A percentile compares a stretch with the other conserved stretches of the same genome.
Conservation (phyloP, 1,140 invertebrate species). For the Coenobita brevimanus region DNA sequence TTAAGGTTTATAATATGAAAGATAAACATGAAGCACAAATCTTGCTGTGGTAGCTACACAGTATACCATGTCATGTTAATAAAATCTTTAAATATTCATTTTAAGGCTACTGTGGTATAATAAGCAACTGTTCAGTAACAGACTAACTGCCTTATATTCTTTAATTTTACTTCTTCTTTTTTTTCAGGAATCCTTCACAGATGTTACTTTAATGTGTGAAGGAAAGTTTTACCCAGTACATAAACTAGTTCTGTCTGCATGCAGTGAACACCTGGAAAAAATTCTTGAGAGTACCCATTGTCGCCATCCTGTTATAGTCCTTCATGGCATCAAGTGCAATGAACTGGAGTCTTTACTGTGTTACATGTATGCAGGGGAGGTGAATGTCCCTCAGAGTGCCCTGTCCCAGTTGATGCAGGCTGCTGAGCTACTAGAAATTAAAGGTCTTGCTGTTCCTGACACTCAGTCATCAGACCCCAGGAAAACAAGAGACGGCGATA, state of each 20-base stretch:
- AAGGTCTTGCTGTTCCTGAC: constrained; percentile 31
- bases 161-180: not conserved
- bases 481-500: too few species aligned
- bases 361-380: constrained; percentile 41
- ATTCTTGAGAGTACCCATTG: constrained; percentile 33
- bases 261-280: constrained; percentile 25
- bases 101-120: too few species aligned
- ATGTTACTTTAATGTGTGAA: constrained; percentile 34
- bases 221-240: constrained; percentile 38
- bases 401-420: constrained; percentile 21
- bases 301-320: constrained; percentile 25
- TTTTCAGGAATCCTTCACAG: constrained; percentile 29
- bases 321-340: constrained; percentile 16
- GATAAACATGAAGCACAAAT: too few species aligned
- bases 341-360: constrained; percentile 23
- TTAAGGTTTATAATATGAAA: too few species aligned
- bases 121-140: too few species aligned
- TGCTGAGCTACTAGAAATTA: constrained; percentile 35
- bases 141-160: too few species aligned
- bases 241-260: constrained; percentile 31
- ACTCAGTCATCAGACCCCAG: too few species aligned
- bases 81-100: too few species aligned
- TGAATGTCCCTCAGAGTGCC: constrained; percentile 36
- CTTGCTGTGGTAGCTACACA: too few species aligned
- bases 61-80: too few species aligned